Evolutionary conservation across 2,797 vertebrate species (phyloP), one percentile per base, ranked within the genome.

Genomic region (Tamandua tetradactyla): DNA sequence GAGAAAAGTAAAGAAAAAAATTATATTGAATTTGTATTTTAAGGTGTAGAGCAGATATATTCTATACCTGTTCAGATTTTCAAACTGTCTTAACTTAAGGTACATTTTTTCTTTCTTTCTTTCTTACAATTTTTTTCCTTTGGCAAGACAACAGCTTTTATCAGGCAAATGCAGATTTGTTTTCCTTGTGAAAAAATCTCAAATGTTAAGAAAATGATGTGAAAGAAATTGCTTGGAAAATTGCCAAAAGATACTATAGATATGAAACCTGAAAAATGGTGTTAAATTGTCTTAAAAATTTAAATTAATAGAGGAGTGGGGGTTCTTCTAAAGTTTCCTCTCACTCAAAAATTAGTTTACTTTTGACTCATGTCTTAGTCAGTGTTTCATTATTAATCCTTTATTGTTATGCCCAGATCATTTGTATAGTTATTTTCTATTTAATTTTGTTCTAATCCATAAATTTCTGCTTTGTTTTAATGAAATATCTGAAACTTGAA

Each of bases 171-270:
- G 32, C 12, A n/a, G 22, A 57, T 13, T 5, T 76, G 62, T 76
- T 59, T 66, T 68, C 37, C 17, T 55, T 15, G 22, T 72, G 52
- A 85, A 88, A 83, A 87, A 78, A 81, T 59, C 68, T 88, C 27
- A 87, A 87, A 90, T 95, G 89, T 87, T 82, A 94, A 94, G 40
- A 81, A 94, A 88, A 93, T 82, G 74, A 89, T 72, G 74, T 91
- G 27, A 89, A 93, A 42, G 12, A 85, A 96, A 96, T 91, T 96
- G 79, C 57, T 91, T 94, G 64, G 47, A 92, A 95, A 93, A 91
- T 76, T 79, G 14, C 35, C 55, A 80, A 81, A 86, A 76, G 47
- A 81, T 78, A 80, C 27, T 37, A 79, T 47, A 91, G 22, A 76
- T 9, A 74, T 35, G 40, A 88, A 93, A 74, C 8, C 25, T 91